Conservation (phyloP, 2,113 vertebrate species). For the Stegastes partitus region DNA sequence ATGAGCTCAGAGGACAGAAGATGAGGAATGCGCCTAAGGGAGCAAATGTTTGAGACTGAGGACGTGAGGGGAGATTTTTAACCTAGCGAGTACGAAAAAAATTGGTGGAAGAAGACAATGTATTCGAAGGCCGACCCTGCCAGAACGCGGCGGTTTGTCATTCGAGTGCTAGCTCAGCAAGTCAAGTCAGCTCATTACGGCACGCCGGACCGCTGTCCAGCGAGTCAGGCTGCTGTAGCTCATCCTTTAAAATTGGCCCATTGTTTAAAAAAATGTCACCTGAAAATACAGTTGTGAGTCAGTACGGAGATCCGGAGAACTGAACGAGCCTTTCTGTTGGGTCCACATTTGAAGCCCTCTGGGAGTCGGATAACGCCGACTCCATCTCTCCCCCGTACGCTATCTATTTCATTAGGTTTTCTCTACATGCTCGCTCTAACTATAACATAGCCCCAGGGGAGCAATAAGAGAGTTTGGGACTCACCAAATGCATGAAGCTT, state of each 20-base stretch:
- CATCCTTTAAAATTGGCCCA: slow-evolving; percentile 31
- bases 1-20: too few species aligned
- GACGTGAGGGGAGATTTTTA: slow-evolving; percentile 2
- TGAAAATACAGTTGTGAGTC: slow-evolving; percentile 42
- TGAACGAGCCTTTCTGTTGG: neutral
- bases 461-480: slow-evolving; percentile 20
- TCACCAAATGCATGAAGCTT: neutral
- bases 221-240: slow-evolving; percentile 36
- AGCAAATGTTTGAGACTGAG: neutral
- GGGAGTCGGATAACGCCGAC: slow-evolving; percentile 17
- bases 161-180: slow-evolving; percentile 64
- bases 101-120: slow-evolving; percentile 4
- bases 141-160: slow-evolving; percentile 50
- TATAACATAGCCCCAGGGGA: slow-evolving; percentile 18
- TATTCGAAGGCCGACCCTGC: slow-evolving; percentile 38
- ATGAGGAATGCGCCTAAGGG: too few species aligned
- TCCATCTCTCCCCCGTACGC: neutral
- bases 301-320: neutral
- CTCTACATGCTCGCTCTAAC: slow-evolving; percentile 20
- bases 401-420: slow-evolving; percentile 18
- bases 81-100: slow-evolving; percentile 2
- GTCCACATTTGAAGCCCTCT: slow-evolving; percentile 1
- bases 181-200: slow-evolving; percentile 57
- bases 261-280: slow-evolving; percentile 58
- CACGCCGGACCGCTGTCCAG: slow-evolving; percentile 9